phyloP scores from a whole-genome alignment of 2,888 invertebrate genomes.

The Hypolimnas misippus region DNA sequence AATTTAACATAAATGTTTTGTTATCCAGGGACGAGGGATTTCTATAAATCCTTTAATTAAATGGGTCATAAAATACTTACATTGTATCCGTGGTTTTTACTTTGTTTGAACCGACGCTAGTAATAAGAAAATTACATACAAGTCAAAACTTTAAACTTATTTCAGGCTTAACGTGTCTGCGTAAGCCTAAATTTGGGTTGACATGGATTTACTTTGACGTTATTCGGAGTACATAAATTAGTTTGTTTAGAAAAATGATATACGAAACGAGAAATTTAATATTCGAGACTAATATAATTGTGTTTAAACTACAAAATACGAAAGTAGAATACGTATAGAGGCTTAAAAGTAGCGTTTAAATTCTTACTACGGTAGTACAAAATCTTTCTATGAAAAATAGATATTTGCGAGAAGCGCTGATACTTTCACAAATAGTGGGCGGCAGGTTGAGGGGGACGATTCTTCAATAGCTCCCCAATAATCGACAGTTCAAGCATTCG shows the following conservation, averaged over 20 bases:
- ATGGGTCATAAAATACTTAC: slow-evolving; percentile 16
- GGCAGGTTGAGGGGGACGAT: slow-evolving; percentile 15
- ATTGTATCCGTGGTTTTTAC: slow-evolving; percentile 2
- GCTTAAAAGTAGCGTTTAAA: not conserved
- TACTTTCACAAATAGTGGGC: slow-evolving; percentile 15
- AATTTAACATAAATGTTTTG: slow-evolving; percentile 52
- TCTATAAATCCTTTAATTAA: slow-evolving; percentile 57
- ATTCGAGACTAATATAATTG: not conserved
- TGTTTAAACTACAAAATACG: too few species aligned
- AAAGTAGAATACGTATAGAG: too few species aligned
- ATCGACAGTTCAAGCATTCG: slow-evolving; percentile 17
- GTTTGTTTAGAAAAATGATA: slow-evolving; percentile 4
- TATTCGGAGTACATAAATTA: not conserved
- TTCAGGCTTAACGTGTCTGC: not conserved
- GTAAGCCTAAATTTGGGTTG: slow-evolving; percentile 15
- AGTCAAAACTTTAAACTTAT: slow-evolving; percentile 17
- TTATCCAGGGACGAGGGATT: slow-evolving; percentile 51
- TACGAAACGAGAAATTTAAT: not conserved
- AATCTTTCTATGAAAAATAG: slow-evolving; percentile 43
- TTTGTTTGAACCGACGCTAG: not conserved
- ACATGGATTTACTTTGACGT: slow-evolving; percentile 11
- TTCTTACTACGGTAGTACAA: slow-evolving; percentile 37
- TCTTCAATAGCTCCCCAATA: slow-evolving; percentile 12
- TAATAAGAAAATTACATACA: slow-evolving; percentile 13
- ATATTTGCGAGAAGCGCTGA: slow-evolving; percentile 12